Evolutionary conservation across 1,140 invertebrate species (phyloP).

Genomic region (Macrotrachela quadricornifera): DNA sequence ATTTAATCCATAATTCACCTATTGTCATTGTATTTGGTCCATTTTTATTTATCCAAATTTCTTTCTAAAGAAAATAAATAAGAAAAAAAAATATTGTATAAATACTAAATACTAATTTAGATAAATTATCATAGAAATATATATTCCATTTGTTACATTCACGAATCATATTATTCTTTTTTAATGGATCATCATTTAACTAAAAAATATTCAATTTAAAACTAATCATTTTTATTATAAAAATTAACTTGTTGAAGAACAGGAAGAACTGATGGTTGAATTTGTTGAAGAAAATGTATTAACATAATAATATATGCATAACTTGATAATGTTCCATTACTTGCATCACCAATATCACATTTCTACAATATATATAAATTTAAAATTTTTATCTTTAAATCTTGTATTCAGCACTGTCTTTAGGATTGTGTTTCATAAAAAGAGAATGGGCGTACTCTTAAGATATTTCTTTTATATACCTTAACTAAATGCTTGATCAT

Average conservation of each 20-base stretch:
- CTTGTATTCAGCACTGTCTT: too few relatives aligned
- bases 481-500: conserved; percentile 40
- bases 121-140: too few relatives aligned
- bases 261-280: conserved; percentile 19
- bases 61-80: too few relatives aligned
- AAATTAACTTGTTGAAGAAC: conserved; percentile 16
- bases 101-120: too few relatives aligned
- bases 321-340: conserved; percentile 29
- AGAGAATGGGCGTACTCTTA: too few relatives aligned
- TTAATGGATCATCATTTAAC: too few relatives aligned
- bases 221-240: too few relatives aligned
- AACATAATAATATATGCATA: conserved; percentile 22
- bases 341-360: conserved; percentile 42
- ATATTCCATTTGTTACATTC: too few relatives aligned
- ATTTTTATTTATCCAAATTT: background rate
- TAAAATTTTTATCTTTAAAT: background rate
- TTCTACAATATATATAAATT: conserved; percentile 13
- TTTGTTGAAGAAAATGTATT: conserved; percentile 24
- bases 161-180: too few relatives aligned
- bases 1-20: conserved; percentile 35
- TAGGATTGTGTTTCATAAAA: too few relatives aligned
- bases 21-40: conserved; percentile 32
- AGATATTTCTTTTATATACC: conserved; percentile 18
- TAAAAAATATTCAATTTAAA: too few relatives aligned
- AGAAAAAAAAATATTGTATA: too few relatives aligned